Percentiles rank a stretch among this genome's conserved stretches.
Conservation (phyloP, 2,888 invertebrate species). For the Alentia gelatinosa region DNA sequence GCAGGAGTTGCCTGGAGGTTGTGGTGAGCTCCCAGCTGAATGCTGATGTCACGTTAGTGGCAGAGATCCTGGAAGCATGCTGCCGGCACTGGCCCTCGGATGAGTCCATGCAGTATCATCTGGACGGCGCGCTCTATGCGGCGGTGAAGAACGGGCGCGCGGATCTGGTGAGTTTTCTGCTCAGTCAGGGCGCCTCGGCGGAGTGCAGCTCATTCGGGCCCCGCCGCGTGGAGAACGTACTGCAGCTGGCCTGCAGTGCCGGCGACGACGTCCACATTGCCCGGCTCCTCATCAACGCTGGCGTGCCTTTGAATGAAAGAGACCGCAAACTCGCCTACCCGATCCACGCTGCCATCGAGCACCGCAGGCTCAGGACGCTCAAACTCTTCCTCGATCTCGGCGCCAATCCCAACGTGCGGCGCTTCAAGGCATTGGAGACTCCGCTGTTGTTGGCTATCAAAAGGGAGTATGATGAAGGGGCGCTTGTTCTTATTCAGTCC, state of each 20-base stretch:
- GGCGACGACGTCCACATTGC: neutral
- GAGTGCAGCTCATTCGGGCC: conserved; percentile 37
- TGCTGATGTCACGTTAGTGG: conserved; percentile 11
- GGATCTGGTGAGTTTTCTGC: conserved; percentile 7
- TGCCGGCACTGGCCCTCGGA: conserved; percentile 15
- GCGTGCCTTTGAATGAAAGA: conserved; percentile 18
- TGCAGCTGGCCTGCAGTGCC: conserved; percentile 29
- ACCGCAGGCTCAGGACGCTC: conserved; percentile 18
- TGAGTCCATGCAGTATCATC: conserved; percentile 41
- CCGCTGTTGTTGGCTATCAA: conserved; percentile 8
- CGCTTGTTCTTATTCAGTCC: conserved; percentile 6
- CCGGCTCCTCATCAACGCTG: conserved; percentile 1
- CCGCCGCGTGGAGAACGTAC: conserved; percentile 36
- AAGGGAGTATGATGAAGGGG: conserved; percentile 35
- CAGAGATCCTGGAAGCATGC: conserved; percentile 17
- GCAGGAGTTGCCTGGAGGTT: conserved; percentile 37
- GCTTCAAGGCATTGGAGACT: conserved; percentile 39
- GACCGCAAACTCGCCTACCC: conserved; percentile 34
- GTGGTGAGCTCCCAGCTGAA: neutral
- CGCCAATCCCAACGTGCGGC: conserved; percentile 31
- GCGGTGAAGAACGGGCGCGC: neutral
- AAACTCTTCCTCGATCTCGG: conserved; percentile 42
- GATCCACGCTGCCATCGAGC: conserved; percentile 44
- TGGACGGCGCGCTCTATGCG: conserved; percentile 34
- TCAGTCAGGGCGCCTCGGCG: conserved; percentile 21